Evolutionary conservation across 2,797 vertebrate species (phyloP), one percentile per base, ranked within the genome.

Genomic region (Sarcophilus harrisii): DNA sequence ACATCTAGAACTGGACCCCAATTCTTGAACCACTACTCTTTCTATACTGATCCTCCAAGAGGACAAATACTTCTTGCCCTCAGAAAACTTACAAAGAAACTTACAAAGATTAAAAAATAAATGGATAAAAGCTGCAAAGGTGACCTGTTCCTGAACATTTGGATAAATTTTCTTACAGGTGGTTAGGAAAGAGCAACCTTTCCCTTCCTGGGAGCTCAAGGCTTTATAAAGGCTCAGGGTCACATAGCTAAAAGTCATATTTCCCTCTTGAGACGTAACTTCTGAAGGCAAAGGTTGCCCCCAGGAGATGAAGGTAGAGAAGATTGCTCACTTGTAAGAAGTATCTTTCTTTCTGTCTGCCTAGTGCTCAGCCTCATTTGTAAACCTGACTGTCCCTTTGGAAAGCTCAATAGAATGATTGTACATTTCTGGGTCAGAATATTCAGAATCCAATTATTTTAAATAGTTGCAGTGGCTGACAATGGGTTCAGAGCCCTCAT

Each of bases 371-470:
- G 95, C 95, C 87, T 91, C 96, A 94, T 94, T 96, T 98, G 97
- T 96, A 95, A 98, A 97, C 94, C 29, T 55, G n/a, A n/a, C n/a
- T 96, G 94, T 87, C 95, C 95, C 95, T 60, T 49, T 93, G 94
- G 96, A 98, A 98, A 97, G 93, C 58, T 95, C 96, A 96, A 97
- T 96, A 95, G 98, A 98, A 97, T 94, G 92, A 97, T 96, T 95
- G 93, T 13, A 1, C 87, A 0, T 97, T 98, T 98, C 95, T 94
- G 93, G 96, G 95, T 97, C 97, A 98, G 89, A 96, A 96, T 98
- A 98, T 96, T 96, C 97, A 90, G 94, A 28, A 94, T 96, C 97
- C 97, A 98, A 97, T 98, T 98, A 98, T 98, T 98, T 98, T 98
- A 98, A 96, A 98, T 97, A 98, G 95, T 95, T 94, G 59, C 90